Percentiles rank a stretch among this genome's conserved stretches.
phyloP scores from a whole-genome alignment of 2,888 invertebrate species.

The Plusia festucae region DNA sequence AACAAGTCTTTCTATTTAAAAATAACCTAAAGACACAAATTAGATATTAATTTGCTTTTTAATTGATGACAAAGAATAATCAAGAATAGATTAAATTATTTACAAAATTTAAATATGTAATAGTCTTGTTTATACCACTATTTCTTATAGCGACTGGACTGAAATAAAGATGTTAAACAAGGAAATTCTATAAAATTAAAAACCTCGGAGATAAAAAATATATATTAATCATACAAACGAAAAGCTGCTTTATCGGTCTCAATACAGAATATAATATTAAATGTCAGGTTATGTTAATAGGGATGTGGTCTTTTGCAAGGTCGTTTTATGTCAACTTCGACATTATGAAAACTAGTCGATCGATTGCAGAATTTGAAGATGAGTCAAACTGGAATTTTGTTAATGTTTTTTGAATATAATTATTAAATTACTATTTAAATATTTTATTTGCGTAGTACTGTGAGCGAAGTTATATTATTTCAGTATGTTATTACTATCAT shows the following conservation, averaged over 20 bases:
- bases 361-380: slow-evolving; percentile 65
- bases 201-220: slow-evolving; percentile 1
- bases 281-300: slow-evolving; percentile 56
- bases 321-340: slow-evolving; percentile 75
- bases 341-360: slow-evolving; percentile 71
- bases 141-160: neutral
- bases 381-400: slow-evolving; percentile 42
- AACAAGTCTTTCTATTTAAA: neutral
- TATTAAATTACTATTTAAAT: slow-evolving; percentile 23
- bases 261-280: slow-evolving; percentile 45
- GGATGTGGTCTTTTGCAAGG: slow-evolving; percentile 71
- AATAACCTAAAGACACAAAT: neutral
- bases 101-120: neutral
- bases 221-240: slow-evolving; percentile 24
- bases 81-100: neutral
- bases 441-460: slow-evolving; percentile 3
- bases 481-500: neutral
- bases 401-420: slow-evolving; percentile 14
- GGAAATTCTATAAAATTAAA: neutral
- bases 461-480: neutral
- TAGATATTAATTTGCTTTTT: neutral
- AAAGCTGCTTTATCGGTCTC: slow-evolving; percentile 33
- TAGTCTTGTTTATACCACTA: neutral
- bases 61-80: neutral
- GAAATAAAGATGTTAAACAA: slow-evolving; percentile 11